A percentile compares a stretch with the other conserved stretches of the same genome.
These are phyloP conservation scores for Sciurus niger DNA, from an alignment of 2,113 vertebrate genomes.

Conservation along the genomic window DNA sequence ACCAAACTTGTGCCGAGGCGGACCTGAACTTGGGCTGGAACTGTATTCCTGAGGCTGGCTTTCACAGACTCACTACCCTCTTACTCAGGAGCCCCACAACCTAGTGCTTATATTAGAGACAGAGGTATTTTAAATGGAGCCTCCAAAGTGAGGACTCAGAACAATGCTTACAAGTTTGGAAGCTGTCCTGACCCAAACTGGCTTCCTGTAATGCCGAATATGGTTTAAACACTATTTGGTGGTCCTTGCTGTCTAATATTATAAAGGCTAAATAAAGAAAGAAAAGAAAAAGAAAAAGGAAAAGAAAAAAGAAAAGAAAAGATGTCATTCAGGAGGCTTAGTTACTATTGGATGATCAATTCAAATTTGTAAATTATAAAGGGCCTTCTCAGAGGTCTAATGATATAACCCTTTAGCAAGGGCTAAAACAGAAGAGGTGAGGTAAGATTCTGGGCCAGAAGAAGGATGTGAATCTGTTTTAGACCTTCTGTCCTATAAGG, in stretches of 20 bases:
- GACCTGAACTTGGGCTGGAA: not conserved
- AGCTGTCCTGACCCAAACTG: not conserved
- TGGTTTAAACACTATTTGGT: not conserved
- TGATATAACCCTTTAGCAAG: not conserved
- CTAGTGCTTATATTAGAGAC: not conserved
- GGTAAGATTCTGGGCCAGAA: not conserved
- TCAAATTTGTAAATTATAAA: not conserved
- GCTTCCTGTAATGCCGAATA: not conserved
- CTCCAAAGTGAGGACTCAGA: not conserved
- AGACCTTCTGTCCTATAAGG: not conserved
- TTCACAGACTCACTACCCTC: not conserved
- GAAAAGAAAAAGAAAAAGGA: not conserved
- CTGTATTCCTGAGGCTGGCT: not conserved
- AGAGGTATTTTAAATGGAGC: not conserved
- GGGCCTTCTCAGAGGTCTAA: not conserved
- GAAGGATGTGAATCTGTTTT: not conserved
- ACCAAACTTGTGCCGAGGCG: not conserved
- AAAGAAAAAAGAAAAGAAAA: not conserved
- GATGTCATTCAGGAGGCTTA: not conserved
- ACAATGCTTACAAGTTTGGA: not conserved
- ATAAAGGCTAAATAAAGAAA: not conserved
- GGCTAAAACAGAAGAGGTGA: not conserved
- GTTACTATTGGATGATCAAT: not conserved
- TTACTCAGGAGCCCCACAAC: not conserved
- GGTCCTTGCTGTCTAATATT: not conserved